Evolutionary conservation across 35 echinoderm and acorn worm species (phyloP).

Genomic region (Heliocidaris erythrogramma): DNA sequence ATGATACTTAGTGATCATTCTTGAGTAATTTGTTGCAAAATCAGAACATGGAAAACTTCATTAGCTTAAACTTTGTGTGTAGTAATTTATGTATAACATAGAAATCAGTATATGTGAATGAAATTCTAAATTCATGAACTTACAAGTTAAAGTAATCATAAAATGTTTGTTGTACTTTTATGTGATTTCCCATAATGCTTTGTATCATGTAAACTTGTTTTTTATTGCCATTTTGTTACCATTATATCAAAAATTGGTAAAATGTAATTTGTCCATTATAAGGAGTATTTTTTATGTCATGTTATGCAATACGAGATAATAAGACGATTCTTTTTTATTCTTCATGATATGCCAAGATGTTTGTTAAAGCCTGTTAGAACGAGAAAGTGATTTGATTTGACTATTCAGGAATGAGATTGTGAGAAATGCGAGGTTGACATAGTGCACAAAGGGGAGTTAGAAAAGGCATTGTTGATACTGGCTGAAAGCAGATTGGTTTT

Average conservation of each 20-base stretch:
- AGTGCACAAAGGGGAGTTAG: background rate
- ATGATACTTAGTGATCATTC: background rate
- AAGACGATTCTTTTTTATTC: too few relatives aligned
- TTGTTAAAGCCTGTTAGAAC: background rate
- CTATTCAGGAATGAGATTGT: too few relatives aligned
- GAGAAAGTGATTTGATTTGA: too few relatives aligned
- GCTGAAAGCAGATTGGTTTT: background rate
- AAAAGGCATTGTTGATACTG: background rate
- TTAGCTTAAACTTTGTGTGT: background rate
- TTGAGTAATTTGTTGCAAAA: too few relatives aligned
- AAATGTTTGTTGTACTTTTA: background rate
- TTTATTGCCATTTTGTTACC: too few relatives aligned
- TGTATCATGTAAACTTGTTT: background rate
- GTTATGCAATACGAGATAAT: too few relatives aligned
- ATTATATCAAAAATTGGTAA: background rate
- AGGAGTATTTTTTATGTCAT: background rate
- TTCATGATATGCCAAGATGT: too few relatives aligned
- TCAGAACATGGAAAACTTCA: background rate
- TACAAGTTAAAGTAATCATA: background rate
- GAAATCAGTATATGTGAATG: background rate
- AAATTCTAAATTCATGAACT: background rate
- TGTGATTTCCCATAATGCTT: background rate
- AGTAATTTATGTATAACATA: background rate
- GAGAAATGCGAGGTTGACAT: background rate
- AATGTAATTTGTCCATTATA: background rate